Conservation (phyloP, 2,797 vertebrate species). For the Forpus xanthops region DNA sequence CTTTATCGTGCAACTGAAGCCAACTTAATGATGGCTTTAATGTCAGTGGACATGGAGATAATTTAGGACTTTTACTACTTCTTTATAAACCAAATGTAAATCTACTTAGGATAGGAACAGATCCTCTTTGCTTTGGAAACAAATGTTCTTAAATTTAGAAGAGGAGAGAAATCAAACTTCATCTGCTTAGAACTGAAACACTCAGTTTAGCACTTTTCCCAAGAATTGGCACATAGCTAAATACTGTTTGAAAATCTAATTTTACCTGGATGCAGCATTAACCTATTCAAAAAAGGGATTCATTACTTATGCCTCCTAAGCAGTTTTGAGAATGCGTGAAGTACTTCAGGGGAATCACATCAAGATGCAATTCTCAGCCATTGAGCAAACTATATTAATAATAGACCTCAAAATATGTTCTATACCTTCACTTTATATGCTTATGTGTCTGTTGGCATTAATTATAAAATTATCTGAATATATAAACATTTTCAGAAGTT, state of each 20-base stretch:
- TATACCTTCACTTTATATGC: background rate
- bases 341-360: background rate
- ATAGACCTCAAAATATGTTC: background rate
- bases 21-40: background rate
- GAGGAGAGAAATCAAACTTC: background rate
- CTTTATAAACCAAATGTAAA: background rate
- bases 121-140: background rate
- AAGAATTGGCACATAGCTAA: background rate
- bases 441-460: background rate
- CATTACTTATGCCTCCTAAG: background rate
- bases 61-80: background rate
- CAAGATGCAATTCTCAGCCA: background rate
- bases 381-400: background rate
- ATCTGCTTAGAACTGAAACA: background rate
- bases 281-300: background rate
- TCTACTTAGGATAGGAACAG: background rate
- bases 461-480: background rate
- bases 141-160: background rate
- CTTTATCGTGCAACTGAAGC: background rate
- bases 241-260: background rate
- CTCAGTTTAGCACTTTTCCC: background rate
- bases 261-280: background rate
- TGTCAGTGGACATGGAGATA: background rate
- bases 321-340: rapidly evolving
- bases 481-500: background rate